phyloP scores from a whole-genome alignment of 2,113 vertebrate species.

The Himantopus leucocephalus region DNA sequence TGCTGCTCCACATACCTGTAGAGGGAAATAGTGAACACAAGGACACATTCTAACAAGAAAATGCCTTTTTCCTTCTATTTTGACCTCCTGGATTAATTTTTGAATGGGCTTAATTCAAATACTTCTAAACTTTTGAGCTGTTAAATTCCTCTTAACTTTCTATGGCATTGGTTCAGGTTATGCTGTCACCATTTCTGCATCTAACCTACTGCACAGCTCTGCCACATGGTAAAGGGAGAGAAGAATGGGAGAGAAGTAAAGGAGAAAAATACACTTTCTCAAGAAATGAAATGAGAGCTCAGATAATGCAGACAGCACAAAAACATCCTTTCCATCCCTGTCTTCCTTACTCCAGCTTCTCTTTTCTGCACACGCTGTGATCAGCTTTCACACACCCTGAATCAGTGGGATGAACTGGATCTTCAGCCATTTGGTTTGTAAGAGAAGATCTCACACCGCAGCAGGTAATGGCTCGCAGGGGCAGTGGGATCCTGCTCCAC shows the following conservation, averaged over 20 bases:
- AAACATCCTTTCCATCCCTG: background rate
- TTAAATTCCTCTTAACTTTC: background rate
- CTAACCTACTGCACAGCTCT: background rate
- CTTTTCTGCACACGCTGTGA: background rate
- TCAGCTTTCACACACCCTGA: background rate
- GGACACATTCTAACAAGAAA: background rate
- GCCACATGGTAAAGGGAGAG: background rate
- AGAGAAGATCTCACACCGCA: background rate
- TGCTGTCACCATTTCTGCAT: background rate
- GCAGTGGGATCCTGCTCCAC: background rate
- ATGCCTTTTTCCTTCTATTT: background rate
- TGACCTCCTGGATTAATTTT: background rate
- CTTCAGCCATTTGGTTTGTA: background rate
- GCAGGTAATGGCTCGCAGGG: background rate
- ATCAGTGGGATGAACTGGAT: background rate
- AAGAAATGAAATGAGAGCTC: background rate
- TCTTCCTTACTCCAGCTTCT: background rate
- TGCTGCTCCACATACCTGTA: conserved; percentile 81
- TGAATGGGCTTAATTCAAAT: background rate
- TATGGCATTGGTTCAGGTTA: background rate
- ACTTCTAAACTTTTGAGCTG: background rate
- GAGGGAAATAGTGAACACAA: background rate
- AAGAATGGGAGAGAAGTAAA: background rate
- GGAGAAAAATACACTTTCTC: accelerated
- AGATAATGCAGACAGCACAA: background rate